Evolutionary conservation across 2,113 vertebrate genomes (phyloP).

Genomic region (Sardina pilchardus): DNA sequence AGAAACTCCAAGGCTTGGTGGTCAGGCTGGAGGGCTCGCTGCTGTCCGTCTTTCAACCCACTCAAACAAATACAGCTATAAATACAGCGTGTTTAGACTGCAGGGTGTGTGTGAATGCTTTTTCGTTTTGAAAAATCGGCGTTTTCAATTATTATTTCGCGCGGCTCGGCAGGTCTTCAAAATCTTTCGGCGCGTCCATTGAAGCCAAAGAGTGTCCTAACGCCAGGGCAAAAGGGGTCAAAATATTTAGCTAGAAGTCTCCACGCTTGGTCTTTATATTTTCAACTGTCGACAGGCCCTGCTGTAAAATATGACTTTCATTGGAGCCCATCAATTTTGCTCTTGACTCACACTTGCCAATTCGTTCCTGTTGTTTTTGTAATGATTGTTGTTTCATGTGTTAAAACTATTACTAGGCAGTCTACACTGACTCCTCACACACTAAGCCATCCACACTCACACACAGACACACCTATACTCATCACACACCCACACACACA

Average conservation of each 20-base stretch:
- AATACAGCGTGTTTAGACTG: constrained; percentile 20
- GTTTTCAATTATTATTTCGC: constrained; percentile 13
- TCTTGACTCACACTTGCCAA: background rate
- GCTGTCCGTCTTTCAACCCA: constrained; percentile 6
- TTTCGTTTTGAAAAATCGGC: background rate
- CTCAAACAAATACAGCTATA: constrained; percentile 30
- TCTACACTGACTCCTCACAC: background rate
- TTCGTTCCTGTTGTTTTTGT: background rate
- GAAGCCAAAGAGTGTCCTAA: constrained; percentile 9
- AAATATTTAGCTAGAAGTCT: background rate
- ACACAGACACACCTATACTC: background rate
- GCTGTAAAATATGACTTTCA: constrained; percentile 1
- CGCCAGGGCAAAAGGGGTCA: background rate
- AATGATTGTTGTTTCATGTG: background rate
- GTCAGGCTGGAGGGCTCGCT: background rate
- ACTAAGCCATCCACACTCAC: background rate
- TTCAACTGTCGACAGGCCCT: background rate
- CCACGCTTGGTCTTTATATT: background rate
- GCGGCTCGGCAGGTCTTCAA: background rate
- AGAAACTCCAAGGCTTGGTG: background rate
- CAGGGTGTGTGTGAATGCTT: background rate
- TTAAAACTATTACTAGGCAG: background rate
- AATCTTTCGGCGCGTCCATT: background rate
- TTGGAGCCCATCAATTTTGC: background rate
- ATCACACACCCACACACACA: background rate